Base-by-base conservation (phyloP, 2,888 invertebrate genomes). In the Andrena haemorrhoa region DNA sequence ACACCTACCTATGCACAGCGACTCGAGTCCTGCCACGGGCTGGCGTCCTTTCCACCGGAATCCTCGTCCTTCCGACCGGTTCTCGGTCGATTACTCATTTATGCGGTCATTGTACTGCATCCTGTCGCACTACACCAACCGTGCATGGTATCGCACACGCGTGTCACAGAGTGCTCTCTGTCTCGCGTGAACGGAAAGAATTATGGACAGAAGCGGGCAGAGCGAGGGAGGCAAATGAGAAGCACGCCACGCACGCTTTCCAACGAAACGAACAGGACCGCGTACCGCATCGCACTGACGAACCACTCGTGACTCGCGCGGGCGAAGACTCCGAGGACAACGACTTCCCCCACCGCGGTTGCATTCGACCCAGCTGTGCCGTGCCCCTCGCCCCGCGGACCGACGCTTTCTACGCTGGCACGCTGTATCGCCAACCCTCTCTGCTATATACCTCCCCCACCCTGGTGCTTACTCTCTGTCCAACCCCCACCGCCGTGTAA, bases 251-350 rank as follows among this genome's bases (percentile, higher is more conserved):
- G 20, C 20, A 20, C 31, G n/a, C 2, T 16, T 3, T 20, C 53
- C 31, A 41, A 60, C 75, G 69, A 86, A 26, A 75, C 83, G 76
- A 74, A 79, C 89, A 75, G 75, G 82, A 86, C 86, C 91, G 91
- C 91, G 91, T 85, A 88, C 87, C 90, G 91, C 90, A 90, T 87
- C 85, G 89, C 79, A 91, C 91, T 91, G 91, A 78, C 82, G 78
- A 68, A 82, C 82, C 83, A 87, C 82, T 86, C 86, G 88, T 86
- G 86, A 83, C 85, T 87, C 89, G 88, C 84, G 87, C 89, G 90
- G 85, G 87, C 88, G 87, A 89, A 88, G 87, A 89, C 90, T 87
- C 90, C 91, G 91, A 91, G 91, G 91, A 91, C 91, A 91, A 91
- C 91, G 91, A 91, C 91, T 91, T 90, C 90, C 89, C 90, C 90